Percentiles rank a stretch among this genome's conserved stretches.
Evolutionary conservation across 2,888 invertebrate species (phyloP).

Genomic region (Platycheirus albimanus): DNA sequence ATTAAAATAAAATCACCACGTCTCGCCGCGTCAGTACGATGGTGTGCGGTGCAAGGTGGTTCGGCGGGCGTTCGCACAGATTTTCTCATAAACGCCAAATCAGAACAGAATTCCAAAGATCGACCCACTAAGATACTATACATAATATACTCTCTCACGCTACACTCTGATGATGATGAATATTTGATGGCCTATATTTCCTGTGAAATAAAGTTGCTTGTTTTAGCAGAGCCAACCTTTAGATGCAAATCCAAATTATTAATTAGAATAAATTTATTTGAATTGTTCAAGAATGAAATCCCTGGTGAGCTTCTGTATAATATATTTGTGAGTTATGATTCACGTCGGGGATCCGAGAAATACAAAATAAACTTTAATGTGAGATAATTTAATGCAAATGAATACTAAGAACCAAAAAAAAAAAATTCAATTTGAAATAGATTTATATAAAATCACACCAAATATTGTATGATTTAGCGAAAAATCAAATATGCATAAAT

Average conservation of each 20-base stretch:
- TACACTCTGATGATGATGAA: conserved; percentile 12
- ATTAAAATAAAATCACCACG: not conserved
- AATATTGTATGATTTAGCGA: too few species aligned
- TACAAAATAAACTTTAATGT: too few species aligned
- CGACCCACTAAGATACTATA: not conserved
- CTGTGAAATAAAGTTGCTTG: conserved; percentile 27
- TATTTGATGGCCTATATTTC: conserved; percentile 30
- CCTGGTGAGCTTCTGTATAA: not conserved
- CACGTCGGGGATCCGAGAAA: conserved; percentile 1
- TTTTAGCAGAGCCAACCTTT: conserved; percentile 14
- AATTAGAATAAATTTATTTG: conserved; percentile 50
- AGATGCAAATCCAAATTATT: conserved; percentile 28
- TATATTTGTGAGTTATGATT: conserved; percentile 28
- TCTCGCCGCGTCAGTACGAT: too few species aligned
- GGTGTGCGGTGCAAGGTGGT: too few species aligned
- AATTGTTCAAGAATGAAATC: conserved; percentile 32
- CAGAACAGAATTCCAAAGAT: not conserved
- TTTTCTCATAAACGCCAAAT: not conserved
- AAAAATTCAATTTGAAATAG: not conserved
- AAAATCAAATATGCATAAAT: too few species aligned
- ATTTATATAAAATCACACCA: not conserved
- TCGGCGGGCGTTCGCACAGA: too few species aligned
- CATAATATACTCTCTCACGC: conserved; percentile 9
- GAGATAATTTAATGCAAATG: not conserved
- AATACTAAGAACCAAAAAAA: too few species aligned